These are phyloP conservation scores for Branchinecta lindahli DNA, from an alignment of 1,140 invertebrate genomes.

Conservation along the genomic window DNA sequence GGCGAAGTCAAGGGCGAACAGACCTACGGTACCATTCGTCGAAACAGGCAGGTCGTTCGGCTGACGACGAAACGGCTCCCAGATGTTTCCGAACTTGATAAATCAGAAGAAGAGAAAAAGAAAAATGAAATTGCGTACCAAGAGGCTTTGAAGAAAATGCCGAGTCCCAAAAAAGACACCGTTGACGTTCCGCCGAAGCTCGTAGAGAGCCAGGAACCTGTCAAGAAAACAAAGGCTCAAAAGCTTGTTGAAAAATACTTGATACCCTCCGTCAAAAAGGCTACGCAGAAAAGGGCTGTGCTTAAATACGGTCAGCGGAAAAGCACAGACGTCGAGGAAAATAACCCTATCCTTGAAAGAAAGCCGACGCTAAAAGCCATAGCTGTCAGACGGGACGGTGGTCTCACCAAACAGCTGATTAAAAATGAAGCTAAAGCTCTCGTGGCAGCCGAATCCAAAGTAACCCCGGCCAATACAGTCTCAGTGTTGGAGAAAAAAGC, in stretches of 20 bases:
- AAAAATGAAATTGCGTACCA: constrained; percentile 22
- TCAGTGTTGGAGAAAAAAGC: constrained; percentile 13
- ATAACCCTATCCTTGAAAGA: not conserved
- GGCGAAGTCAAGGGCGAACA: constrained; percentile 3
- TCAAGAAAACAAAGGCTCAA: constrained; percentile 23
- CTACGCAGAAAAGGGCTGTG: constrained; percentile 13
- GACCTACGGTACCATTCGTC: constrained; percentile 39
- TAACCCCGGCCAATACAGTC: not conserved
- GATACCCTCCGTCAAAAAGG: constrained; percentile 23
- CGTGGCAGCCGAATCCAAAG: not conserved
- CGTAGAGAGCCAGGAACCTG: not conserved
- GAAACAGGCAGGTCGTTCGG: constrained; percentile 51
- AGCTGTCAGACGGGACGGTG: not conserved
- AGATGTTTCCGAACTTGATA: not conserved
- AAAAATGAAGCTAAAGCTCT: constrained; percentile 2
- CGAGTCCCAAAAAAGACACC: not conserved
- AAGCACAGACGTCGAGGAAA: not conserved
- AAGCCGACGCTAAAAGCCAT: not conserved
- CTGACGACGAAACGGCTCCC: constrained; percentile 39
- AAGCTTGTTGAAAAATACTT: constrained; percentile 25
- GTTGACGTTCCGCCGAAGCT: not conserved
- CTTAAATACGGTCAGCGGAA: not conserved
- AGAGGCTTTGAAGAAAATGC: constrained; percentile 14
- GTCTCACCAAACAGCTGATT: not conserved
- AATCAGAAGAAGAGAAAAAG: constrained; percentile 17